phyloP scores from a whole-genome alignment of 2,113 vertebrate species.

The Procapra przewalskii region DNA sequence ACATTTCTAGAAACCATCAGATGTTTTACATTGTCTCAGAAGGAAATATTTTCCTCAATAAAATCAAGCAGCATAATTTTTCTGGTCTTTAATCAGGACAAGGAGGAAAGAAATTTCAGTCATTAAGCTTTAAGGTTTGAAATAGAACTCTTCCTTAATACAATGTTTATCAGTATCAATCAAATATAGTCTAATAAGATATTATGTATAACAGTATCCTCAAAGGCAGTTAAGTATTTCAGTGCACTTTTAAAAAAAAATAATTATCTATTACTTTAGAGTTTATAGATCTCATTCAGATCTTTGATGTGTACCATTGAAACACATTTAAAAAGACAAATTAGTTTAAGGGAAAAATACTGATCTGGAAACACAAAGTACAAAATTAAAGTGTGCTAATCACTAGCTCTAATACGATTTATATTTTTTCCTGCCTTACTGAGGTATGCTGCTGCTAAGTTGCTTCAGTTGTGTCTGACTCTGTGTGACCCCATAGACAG shows the following conservation, averaged over 20 bases:
- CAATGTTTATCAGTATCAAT: not conserved
- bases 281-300: not conserved
- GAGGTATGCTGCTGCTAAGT: not conserved
- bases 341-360: not conserved
- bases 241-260: not conserved
- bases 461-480: rapidly evolving
- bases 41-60: slow-evolving; percentile 57
- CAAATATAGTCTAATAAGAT: not conserved
- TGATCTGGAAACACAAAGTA: not conserved
- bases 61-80: slow-evolving; percentile 40
- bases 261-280: not conserved
- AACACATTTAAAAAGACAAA: not conserved
- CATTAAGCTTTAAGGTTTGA: not conserved
- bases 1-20: slow-evolving; percentile 52
- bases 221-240: not conserved
- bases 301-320: not conserved
- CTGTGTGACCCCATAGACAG: rapidly evolving
- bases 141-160: not conserved
- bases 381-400: not conserved
- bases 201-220: not conserved
- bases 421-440: not conserved
- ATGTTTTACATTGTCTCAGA: slow-evolving; percentile 43
- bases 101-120: not conserved
- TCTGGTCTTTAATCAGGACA: slow-evolving; percentile 14
- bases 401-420: not conserved